These are phyloP conservation scores for Rhombomys opimus DNA, from an alignment of 2,113 vertebrate species.

Conservation along the genomic window DNA sequence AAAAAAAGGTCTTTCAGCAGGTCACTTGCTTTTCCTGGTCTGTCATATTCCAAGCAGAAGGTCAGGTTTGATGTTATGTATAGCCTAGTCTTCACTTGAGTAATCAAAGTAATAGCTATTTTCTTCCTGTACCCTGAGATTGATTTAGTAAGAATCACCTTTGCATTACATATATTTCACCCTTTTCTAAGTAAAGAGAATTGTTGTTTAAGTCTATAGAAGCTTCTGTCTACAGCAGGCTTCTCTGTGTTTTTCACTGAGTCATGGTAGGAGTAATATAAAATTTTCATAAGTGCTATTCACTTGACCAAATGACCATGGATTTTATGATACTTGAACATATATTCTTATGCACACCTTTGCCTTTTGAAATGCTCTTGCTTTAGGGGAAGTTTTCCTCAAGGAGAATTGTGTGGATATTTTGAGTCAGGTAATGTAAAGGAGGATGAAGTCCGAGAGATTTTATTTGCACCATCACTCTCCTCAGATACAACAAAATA, in stretches of 20 bases:
- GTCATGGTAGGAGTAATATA: neutral
- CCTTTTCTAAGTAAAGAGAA: neutral
- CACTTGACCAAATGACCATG: neutral
- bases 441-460: neutral
- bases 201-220: neutral
- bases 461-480: neutral
- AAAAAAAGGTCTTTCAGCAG: neutral
- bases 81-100: neutral
- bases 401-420: neutral
- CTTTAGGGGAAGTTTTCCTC: neutral
- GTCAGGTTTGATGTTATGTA: neutral
- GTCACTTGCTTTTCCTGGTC: neutral
- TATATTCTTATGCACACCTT: neutral
- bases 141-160: neutral
- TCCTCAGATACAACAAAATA: neutral
- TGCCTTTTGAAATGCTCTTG: neutral
- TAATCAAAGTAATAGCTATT: neutral
- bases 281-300: neutral
- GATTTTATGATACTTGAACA: neutral
- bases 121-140: neutral
- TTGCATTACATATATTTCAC: neutral
- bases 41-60: neutral
- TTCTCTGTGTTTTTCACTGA: neutral
- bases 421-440: neutral
- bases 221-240: neutral